A percentile compares a stretch with the other conserved stretches of the same genome.
Evolutionary conservation across 2,797 vertebrate genomes (phyloP).

Genomic region (Diglossa cyanea): DNA sequence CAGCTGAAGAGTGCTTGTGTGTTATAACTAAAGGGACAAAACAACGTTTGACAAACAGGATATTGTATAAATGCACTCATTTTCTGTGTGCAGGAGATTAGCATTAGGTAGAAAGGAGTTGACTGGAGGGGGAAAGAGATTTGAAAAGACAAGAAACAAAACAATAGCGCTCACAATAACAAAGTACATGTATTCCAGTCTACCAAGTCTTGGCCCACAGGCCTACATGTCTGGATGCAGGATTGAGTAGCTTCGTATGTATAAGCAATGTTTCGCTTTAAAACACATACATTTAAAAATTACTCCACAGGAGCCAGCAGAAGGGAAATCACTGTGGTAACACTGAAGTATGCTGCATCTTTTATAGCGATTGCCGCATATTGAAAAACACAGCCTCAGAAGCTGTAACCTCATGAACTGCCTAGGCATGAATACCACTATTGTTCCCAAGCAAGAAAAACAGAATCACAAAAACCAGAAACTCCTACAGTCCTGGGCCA

Average conservation of each 20-base stretch:
- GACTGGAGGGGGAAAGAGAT: not conserved
- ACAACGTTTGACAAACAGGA: not conserved
- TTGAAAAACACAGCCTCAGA: not conserved
- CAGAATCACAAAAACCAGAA: not conserved
- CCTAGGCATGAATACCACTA: not conserved
- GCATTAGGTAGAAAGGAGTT: not conserved
- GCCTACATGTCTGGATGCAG: not conserved
- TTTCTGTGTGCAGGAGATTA: not conserved
- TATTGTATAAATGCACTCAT: not conserved
- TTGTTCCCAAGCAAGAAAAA: constrained; percentile 36
- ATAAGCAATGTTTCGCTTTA: not conserved
- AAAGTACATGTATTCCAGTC: not conserved
- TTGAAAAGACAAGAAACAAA: not conserved
- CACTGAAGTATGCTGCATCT: not conserved
- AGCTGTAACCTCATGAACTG: not conserved
- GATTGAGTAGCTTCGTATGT: not conserved
- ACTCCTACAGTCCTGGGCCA: not conserved
- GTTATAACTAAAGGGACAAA: not conserved
- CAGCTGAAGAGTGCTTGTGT: not conserved
- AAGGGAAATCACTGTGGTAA: not conserved
- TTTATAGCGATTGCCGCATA: fast-evolving
- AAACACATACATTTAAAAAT: not conserved
- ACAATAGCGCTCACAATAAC: not conserved
- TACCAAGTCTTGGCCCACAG: not conserved
- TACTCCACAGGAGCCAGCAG: not conserved